Evolutionary conservation across 2,888 invertebrate genomes (phyloP).

Genomic region (Cantharis flavilabris): DNA sequence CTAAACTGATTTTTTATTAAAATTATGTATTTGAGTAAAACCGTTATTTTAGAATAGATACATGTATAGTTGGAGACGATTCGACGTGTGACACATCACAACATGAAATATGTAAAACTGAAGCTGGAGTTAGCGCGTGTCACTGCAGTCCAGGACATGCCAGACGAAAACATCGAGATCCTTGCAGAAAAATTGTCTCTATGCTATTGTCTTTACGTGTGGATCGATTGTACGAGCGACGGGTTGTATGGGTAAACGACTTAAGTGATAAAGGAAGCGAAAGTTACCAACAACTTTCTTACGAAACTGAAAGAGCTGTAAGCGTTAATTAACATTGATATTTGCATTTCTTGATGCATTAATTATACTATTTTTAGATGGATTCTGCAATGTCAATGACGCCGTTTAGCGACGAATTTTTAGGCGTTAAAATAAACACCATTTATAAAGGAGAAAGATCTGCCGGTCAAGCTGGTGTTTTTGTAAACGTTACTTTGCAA

Average conservation of each 20-base stretch:
- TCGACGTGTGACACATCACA: conserved; percentile 87
- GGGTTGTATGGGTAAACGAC: conserved; percentile 77
- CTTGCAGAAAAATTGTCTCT: conserved; percentile 78
- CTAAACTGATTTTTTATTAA: neutral
- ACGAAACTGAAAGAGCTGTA: conserved; percentile 86
- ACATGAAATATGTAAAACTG: conserved; percentile 86
- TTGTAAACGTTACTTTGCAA: conserved; percentile 83
- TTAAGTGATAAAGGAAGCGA: conserved; percentile 78
- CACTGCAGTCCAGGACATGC: conserved; percentile 82
- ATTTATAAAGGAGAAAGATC: conserved; percentile 75
- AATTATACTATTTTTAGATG: conserved; percentile 62
- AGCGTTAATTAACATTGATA: neutral
- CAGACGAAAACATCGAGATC: conserved; percentile 72
- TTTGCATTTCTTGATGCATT: neutral
- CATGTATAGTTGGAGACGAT: conserved; percentile 92
- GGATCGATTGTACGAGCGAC: conserved; percentile 79
- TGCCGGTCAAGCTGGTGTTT: conserved; percentile 74
- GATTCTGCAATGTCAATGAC: conserved; percentile 93
- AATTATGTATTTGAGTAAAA: neutral
- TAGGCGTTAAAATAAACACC: conserved; percentile 78
- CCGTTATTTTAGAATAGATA: conserved; percentile 70
- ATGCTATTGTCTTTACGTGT: conserved; percentile 80
- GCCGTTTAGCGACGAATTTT: conserved; percentile 84
- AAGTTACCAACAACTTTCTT: conserved; percentile 79
- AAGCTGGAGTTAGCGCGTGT: conserved; percentile 85